Evolutionary conservation across 2,888 invertebrate genomes (phyloP), one percentile per base, ranked within the genome.

Genomic region (Odontocerum albicorne): DNA sequence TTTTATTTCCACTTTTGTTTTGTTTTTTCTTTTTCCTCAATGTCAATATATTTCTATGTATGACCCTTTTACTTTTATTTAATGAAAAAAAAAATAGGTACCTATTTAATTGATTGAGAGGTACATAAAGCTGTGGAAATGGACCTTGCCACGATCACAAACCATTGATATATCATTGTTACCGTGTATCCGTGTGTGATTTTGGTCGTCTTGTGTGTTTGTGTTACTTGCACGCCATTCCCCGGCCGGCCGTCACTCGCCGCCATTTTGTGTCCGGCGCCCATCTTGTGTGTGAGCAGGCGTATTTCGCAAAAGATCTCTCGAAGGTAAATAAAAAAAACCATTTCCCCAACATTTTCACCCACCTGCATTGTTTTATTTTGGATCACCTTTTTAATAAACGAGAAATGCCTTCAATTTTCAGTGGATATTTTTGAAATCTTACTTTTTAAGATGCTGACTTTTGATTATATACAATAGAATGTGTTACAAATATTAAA

Each of bases 241-340:
- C 55, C 39, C 44, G 49, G 43, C 57, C 53, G 50, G 39, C 44
- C 53, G 50, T 49, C 56, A 21, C 21, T 17, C 49, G 57, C 39
- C 55, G 38, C 45, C 56, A 56, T 50, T 51, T 46, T 46, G 51
- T 46, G 43, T 22, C 33, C 22, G 12, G 44, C 35, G 44, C 27
- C 38, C 44, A 44, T 50, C 44, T 51, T 40, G 45, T 38, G 45
- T 72, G 76, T 75, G 77, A 75, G 70, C 77, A 91, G 90, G 91
- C 87, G 90, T 91, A 87, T 91, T 90, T 90, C 90, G 91, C 90
- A 91, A 91, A 90, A 89, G 90, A 89, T 91, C 90, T 86, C 90
- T 90, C 88, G 90, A 90, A 91, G 91, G 90, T 90, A 90, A 90
- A 27, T 27, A 7, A n/a, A n/a, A n/a, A n/a, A n/a, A n/a, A n/a